These are phyloP conservation scores for Frankliniella intonsa DNA, from an alignment of 2,888 invertebrate species.

Conservation along the genomic window DNA sequence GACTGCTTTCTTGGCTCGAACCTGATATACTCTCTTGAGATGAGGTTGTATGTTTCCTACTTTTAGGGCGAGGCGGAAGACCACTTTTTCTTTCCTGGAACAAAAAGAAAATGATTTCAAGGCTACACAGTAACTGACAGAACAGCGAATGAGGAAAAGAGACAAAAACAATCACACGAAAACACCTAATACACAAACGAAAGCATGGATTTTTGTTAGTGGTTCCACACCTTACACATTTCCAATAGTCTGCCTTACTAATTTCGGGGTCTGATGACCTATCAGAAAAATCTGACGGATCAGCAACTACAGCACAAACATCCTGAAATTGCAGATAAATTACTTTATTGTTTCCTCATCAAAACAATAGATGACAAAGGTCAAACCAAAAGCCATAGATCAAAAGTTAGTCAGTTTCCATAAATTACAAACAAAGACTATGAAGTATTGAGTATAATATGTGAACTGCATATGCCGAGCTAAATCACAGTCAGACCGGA, in stretches of 20 bases:
- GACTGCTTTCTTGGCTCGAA: not conserved
- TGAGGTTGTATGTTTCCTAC: not conserved
- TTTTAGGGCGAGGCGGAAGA: constrained; percentile 33
- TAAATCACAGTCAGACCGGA: not conserved
- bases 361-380: not conserved
- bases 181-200: not conserved
- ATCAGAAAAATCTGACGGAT: constrained; percentile 36
- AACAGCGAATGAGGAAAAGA: too few species aligned
- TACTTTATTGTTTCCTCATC: not conserved
- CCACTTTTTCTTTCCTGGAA: constrained; percentile 38
- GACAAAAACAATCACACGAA: constrained; percentile 32
- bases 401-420: not conserved
- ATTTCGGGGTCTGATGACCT: constrained; percentile 48
- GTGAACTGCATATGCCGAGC: not conserved
- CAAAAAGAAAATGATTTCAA: constrained; percentile 30
- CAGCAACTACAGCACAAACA: constrained; percentile 10
- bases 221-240: constrained; percentile 39
- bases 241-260: constrained; percentile 49
- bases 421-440: not conserved
- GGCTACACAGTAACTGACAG: too few species aligned
- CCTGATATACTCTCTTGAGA: not conserved
- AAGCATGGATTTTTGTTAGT: constrained; percentile 13
- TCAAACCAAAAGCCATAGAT: not conserved
- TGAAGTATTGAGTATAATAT: not conserved
- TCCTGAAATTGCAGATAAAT: not conserved